Percentiles rank a stretch among this genome's conserved stretches.
Evolutionary conservation across 2,113 vertebrate species (phyloP).

Genomic region (Sylvia atricapilla): DNA sequence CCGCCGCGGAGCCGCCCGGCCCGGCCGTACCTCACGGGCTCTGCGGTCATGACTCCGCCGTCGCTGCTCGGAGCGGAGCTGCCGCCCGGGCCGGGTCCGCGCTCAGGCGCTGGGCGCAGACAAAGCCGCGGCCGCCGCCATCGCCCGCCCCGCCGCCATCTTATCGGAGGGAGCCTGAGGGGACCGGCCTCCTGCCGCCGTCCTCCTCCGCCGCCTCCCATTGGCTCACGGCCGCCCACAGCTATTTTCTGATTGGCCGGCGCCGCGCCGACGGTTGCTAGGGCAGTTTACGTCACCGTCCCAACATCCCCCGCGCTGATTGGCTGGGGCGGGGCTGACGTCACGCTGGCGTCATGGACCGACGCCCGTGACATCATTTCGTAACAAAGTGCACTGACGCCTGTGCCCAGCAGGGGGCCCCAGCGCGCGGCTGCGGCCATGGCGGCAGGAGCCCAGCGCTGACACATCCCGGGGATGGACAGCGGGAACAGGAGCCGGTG

Average conservation of each 20-base stretch:
- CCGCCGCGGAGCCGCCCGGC: background rate
- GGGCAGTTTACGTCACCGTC: constrained; percentile 5
- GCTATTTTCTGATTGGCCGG: constrained; percentile 67
- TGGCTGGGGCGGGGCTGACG: background rate
- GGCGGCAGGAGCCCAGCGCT: background rate
- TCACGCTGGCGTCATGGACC: background rate
- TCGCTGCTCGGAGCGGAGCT: constrained; percentile 10
- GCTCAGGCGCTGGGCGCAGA: constrained; percentile 42
- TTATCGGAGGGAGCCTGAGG: constrained; percentile 77
- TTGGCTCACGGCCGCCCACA: constrained; percentile 62
- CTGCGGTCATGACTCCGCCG: constrained; percentile 74
- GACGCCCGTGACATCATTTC: constrained; percentile 24
- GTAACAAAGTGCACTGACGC: background rate
- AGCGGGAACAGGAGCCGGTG: background rate
- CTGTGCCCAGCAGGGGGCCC: background rate
- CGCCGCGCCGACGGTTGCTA: constrained; percentile 46
- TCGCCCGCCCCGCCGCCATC: constrained; percentile 87
- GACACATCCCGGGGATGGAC: background rate
- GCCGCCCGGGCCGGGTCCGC: constrained; percentile 2
- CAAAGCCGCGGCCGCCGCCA: constrained; percentile 56
- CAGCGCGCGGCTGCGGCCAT: rapidly evolving
- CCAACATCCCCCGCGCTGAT: background rate
- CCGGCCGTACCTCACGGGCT: constrained; percentile 74
- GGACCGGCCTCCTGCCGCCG: constrained; percentile 80
- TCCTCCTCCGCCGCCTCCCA: constrained; percentile 56